Evolutionary conservation across 2,888 invertebrate species (phyloP), one percentile per base, ranked within the genome.

Genomic region (Morpho deidamia): DNA sequence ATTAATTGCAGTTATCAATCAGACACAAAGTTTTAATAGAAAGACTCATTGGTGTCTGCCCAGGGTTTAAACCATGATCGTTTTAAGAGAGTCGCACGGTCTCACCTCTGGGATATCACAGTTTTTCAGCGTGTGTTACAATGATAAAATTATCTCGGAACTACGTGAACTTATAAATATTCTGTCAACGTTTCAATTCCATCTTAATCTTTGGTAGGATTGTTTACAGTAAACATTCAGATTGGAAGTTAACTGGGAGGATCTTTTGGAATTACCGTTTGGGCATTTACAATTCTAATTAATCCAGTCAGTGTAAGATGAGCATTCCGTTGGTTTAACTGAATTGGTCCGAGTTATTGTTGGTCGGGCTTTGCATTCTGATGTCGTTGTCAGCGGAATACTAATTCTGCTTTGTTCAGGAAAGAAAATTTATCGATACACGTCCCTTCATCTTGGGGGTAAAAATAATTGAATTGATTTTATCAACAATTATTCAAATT

Each of bases 271-370:
- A 78, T 81, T 76, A 73, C 56, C 53, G 70, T 59, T 65, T 70
- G 68, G 71, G 77, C 78, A 84, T 87, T 85, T 87, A 81, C 86
- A 87, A 87, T 84, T 86, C 78, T 83, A 87, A 87, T 86, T 82
- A 84, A 84, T 83, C 83, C 74, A 67, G 65, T 66, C 70, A 75
- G 72, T 76, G 74, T 73, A 76, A 81, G 83, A 83, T 74, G 78
- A 74, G 71, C 78, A 75, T 74, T 76, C 66, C 67, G 68, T 77
- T 76, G 75, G 76, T 77, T 64, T 71, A 71, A 74, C 72, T 74
- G 74, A 79, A 79, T 77, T 76, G 76, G 71, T 70, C 74, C 69
- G 70, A 64, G 67, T 75, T 69, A 70, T 69, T 70, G 72, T 74
- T 66, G 76, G 69, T 69, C 76, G 63, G 78, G 83, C 78, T 84